Percentiles rank a stretch among this genome's conserved stretches.
Evolutionary conservation across 2,888 invertebrate species (phyloP).

Genomic region (Siphlonurus alternatus): DNA sequence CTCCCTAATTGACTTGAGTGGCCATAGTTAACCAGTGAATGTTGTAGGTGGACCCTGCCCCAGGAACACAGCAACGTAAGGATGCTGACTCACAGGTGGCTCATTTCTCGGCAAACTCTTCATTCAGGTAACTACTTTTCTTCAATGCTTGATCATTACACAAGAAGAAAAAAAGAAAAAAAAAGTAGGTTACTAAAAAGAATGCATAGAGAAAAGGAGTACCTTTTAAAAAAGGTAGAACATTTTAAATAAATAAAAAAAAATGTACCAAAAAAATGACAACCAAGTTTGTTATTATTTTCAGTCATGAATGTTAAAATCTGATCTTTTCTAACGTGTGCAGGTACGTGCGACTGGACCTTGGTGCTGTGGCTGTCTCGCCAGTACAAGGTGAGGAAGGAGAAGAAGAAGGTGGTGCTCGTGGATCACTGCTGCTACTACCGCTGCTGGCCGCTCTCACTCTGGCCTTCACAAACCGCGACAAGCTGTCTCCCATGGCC

Average conservation of each 20-base stretch:
- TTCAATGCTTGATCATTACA: background rate
- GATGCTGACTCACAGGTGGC: background rate
- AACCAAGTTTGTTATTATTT: background rate
- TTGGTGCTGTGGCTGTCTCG: background rate
- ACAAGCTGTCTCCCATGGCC: background rate
- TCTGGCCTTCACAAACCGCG: background rate
- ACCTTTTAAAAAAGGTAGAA: background rate
- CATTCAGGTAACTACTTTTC: background rate
- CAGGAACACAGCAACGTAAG: background rate
- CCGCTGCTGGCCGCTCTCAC: background rate
- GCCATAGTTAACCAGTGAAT: too few species aligned
- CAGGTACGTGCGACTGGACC: background rate
- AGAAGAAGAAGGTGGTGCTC: background rate
- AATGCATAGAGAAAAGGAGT: too few species aligned
- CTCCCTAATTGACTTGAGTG: background rate
- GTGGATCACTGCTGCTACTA: background rate
- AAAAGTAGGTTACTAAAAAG: too few species aligned
- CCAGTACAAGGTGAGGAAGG: background rate
- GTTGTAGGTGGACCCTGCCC: background rate
- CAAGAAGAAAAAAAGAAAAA: background rate
- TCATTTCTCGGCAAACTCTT: slow-evolving; percentile 1
- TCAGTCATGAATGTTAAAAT: background rate
- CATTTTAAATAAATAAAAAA: background rate
- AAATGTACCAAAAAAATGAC: background rate
- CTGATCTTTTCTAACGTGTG: background rate